Evolutionary conservation across 1,140 invertebrate species (phyloP), one percentile per base, ranked within the genome.

Genomic region (Lepidurus packardi): DNA sequence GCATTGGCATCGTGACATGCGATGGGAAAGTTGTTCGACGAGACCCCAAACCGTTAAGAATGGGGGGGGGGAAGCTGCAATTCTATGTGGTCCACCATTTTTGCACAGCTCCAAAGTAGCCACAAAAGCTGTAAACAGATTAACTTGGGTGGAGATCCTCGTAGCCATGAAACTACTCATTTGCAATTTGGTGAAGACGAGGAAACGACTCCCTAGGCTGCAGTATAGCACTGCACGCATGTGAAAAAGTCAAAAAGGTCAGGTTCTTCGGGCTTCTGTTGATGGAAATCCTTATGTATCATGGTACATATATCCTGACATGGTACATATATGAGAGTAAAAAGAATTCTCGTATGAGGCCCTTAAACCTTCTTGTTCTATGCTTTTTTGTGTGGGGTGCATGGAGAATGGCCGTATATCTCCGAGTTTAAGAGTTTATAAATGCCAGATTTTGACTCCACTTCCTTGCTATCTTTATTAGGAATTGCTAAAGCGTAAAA

Each of bases 91-190:
- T 8, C 34, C 34, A 21, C 16, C 21, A 21, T 65, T 65, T 65
- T 65, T 65, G 53, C 53, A 65, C 53, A 11, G 53, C 53, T 65
- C 53, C 34, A 34, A 65, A 47, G 21, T 21, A 65, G 21, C 16
- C 53, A 13, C 53, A 65, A 13, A 65, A 65, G 53, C 53, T 21
- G 53, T 65, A 65, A 65, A 65, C 53, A 65, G 53, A 65, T 65
- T 65, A 65, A 65, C 53, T 65, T 65, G 53, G 53, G 53, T 8
- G 53, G 53, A 65, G 53, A 65, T 13, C n/a, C 53, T 65, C 16
- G n/a, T 65, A 65, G 8, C 53, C 53, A 65, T 65, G 53, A 65
- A 65, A 65, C 53, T 65, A 16, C 53, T 65, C 53, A 65, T 65
- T 65, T 13, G 53, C 53, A 65, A 16, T 65, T 65, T 65, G 8